Base-by-base conservation (phyloP, 2,888 invertebrate species). In the Leptinotarsa peninsularis region DNA sequence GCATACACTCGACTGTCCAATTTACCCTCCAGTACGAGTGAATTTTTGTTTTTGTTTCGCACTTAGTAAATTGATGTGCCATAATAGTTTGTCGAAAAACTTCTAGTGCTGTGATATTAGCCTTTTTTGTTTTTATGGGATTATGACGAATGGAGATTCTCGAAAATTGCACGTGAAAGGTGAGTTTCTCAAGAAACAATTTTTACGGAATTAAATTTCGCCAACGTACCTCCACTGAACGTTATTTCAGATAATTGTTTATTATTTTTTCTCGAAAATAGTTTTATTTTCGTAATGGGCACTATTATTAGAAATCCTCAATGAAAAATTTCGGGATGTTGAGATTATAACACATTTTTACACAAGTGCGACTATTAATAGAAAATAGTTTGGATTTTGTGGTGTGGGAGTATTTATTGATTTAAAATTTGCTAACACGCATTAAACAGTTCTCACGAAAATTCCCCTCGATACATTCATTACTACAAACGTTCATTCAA, bases 101-200 rank as follows among this genome's bases (percentile, higher is more conserved):
- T 49, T 49, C 18, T 56, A 33, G 71, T 71, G 71, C 71, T 74
- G 71, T 74, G 71, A 74, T 74, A 74, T 72, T 72, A 63, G 56
- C 43, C 43, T 69, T 76, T 72, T 54, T 68, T 70, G 49, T 23
- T 69, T 72, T 66, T 67, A 79, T 79, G 79, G 78, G 74, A 79
- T 76, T 78, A 79, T 79, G 79, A 79, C 79, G 78, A 79, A 78
- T 79, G 79, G 79, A 71, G 71, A 72, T 74, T 71, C 72, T 67
- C 70, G 56, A 76, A 66, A 76, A 71, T 73, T 74, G 33, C 73
- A 70, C 49, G 58, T 77, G 27, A 77, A 79, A 69, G 77, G 79
- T 79, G 66, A 75, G 77, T 77, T 72, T 60, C 43, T 43, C 43
- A 10, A 43, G 10, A 43, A 33, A 7, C 7, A 33, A 33, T 7